A percentile compares a stretch with the other conserved stretches of the same genome.
Conservation (phyloP, 2,888 invertebrate genomes). For the Lymantria monacha region DNA sequence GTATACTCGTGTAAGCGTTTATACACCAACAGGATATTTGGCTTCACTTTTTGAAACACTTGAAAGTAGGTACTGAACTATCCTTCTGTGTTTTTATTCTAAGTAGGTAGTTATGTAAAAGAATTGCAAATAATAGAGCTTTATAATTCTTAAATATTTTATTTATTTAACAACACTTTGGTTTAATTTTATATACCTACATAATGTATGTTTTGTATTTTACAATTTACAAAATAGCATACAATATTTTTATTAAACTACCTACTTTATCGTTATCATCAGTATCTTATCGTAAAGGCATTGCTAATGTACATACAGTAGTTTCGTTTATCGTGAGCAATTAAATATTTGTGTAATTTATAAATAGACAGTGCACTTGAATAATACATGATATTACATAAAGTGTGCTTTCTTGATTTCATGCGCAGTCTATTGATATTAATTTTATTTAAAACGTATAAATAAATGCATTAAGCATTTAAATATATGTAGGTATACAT, state of each 20-base stretch:
- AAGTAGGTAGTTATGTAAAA: too few species aligned
- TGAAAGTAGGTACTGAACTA: too few species aligned
- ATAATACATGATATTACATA: not conserved
- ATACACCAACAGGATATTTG: too few species aligned
- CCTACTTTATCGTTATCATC: conserved; percentile 1
- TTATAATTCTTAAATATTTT: conserved; percentile 38
- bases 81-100: too few species aligned
- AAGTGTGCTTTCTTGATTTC: too few species aligned
- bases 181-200: conserved; percentile 59
- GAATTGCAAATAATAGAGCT: not conserved
- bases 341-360: conserved; percentile 16
- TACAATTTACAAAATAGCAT: conserved; percentile 55
- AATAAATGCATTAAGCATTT: too few species aligned
- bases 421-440: too few species aligned
- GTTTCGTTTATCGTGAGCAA: conserved; percentile 9
- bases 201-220: conserved; percentile 3
- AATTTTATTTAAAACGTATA: too few species aligned
- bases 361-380: conserved; percentile 10
- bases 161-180: conserved; percentile 71
- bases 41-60: too few species aligned
- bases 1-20: too few species aligned
- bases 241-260: conserved; percentile 13
- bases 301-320: not conserved
- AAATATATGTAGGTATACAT: too few species aligned
- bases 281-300: conserved; percentile 14